Evolutionary conservation across 2,888 invertebrate genomes (phyloP), one percentile per base, ranked within the genome.

Genomic region (Phalera bucephala): DNA sequence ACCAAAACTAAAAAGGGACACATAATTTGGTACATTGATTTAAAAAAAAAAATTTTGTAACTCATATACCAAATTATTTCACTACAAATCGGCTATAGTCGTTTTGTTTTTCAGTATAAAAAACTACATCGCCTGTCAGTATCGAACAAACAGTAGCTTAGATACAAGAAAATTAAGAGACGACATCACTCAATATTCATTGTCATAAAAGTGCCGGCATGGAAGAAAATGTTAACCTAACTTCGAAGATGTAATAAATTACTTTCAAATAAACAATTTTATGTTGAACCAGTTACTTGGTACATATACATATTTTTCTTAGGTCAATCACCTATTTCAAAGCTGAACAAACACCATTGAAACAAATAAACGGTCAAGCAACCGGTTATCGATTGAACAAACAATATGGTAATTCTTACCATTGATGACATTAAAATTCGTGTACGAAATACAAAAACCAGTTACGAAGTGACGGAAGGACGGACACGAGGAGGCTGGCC

Each of bases 381-480:
- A 51, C 52, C 45, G 42, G 51, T 49, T 51, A 36, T 45, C 28
- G 11, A 10, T 19, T 29, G 7, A 1, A 19, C 29, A 22, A 23
- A 31, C 22, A 22, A 13, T 14, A 31, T 23, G 13, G 9, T 9
- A 14, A 23, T 31, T 20, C 10, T 37, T 37, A 44, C 17, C 10
- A 40, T 45, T 12, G 29, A 39, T 40, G 38, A 40, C 48, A 38
- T 30, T 33, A 43, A 30, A 35, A 41, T 29, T 45, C 45, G 53
- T 52, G 52, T 30, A 20, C 33, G n/a, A 45, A 52, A 48, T 36
- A 32, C 33, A 2, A 14, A 33, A 15, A 6, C n/a, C 38, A 1
- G 20, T 37, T 33, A 13, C 27, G 7, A 28, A 21, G 13, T 20
- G 10, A 23, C 22, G 19, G 41, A 42, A 50, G 40, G 33, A 44